These are phyloP conservation scores for Phaedon cochleariae DNA, from an alignment of 2,888 invertebrate genomes.

Conservation along the genomic window DNA sequence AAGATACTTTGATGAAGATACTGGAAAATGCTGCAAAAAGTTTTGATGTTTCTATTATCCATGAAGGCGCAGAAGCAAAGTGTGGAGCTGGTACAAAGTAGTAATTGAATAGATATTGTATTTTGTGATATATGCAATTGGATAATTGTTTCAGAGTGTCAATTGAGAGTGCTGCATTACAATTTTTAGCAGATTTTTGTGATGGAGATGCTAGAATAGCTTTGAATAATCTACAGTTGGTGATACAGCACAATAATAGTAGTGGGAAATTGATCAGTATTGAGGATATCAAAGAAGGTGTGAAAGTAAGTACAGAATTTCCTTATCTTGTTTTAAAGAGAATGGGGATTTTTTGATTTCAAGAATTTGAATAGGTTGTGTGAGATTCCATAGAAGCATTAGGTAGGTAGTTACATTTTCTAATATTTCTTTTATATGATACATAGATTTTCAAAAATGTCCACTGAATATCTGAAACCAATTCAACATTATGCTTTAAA, in stretches of 20 bases:
- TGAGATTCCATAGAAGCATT: too few species aligned
- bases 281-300: slow-evolving; percentile 75
- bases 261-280: slow-evolving; percentile 66
- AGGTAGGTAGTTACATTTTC: too few species aligned
- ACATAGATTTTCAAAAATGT: too few species aligned
- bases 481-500: too few species aligned
- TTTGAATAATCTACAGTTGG: slow-evolving; percentile 77
- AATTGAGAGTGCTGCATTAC: slow-evolving; percentile 70
- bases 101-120: too few species aligned
- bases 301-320: slow-evolving; percentile 66
- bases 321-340: background rate
- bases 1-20: slow-evolving; percentile 69
- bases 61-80: slow-evolving; percentile 38
- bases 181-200: slow-evolving; percentile 77
- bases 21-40: slow-evolving; percentile 67
- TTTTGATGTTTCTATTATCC: slow-evolving; percentile 57
- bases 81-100: slow-evolving; percentile 42
- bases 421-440: too few species aligned
- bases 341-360: too few species aligned
- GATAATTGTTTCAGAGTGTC: slow-evolving; percentile 44
- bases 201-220: slow-evolving; percentile 86
- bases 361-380: too few species aligned
- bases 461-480: too few species aligned
- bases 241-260: slow-evolving; percentile 66
- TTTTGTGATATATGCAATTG: too few species aligned